These are phyloP conservation scores for Mycteria americana DNA, from an alignment of 2,797 vertebrate species.

Conservation along the genomic window DNA sequence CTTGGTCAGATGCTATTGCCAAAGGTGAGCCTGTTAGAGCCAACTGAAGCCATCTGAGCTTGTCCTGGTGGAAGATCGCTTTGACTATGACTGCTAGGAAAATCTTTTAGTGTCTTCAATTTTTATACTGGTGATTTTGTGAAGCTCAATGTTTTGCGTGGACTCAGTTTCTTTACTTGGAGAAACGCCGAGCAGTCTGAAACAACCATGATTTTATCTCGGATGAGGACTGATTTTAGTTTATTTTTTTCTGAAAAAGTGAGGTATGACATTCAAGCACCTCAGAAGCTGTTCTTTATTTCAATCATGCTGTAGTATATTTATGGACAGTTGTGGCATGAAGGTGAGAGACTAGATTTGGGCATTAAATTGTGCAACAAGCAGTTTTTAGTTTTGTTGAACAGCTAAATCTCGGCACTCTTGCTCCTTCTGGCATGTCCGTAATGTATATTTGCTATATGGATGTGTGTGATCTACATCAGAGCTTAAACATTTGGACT, in stretches of 20 bases:
- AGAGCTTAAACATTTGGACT: not conserved
- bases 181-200: not conserved
- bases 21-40: not conserved
- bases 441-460: not conserved
- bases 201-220: not conserved
- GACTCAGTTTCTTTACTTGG: not conserved
- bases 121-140: not conserved
- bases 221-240: not conserved
- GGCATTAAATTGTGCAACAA: not conserved
- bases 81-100: not conserved
- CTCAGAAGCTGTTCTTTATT: not conserved
- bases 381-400: not conserved
- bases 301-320: not conserved
- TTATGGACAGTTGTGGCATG: not conserved
- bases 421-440: not conserved
- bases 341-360: not conserved
- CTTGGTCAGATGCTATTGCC: not conserved
- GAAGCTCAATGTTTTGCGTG: not conserved
- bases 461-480: not conserved
- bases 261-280: not conserved
- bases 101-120: not conserved
- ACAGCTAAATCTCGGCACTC: not conserved
- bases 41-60: not conserved
- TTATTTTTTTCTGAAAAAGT: not conserved
- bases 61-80: not conserved